phyloP scores from a whole-genome alignment of 2,113 vertebrate genomes.

The Mormyrus lacerda region DNA sequence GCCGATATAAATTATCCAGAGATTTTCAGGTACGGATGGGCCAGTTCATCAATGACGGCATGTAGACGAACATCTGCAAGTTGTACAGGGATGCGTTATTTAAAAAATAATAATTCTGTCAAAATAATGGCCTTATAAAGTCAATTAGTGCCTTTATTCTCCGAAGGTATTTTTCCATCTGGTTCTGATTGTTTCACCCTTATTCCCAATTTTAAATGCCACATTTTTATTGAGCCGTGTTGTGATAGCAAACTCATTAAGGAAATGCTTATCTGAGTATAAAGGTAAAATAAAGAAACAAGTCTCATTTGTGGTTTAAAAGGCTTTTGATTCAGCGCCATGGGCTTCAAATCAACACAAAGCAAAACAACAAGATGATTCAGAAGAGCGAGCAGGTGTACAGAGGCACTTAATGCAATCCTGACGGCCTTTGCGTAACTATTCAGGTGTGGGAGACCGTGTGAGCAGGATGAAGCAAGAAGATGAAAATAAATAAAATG shows the following conservation, averaged over 20 bases:
- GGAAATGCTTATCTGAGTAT: not conserved
- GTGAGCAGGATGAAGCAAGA: not conserved
- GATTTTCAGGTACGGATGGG: not conserved
- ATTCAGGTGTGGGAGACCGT: not conserved
- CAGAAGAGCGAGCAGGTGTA: not conserved
- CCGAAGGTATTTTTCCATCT: conserved; percentile 44
- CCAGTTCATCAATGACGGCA: not conserved
- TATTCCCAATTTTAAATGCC: conserved; percentile 39
- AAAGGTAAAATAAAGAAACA: conserved; percentile 8
- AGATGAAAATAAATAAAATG: not conserved
- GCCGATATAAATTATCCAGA: not conserved
- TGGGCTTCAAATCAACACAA: not conserved
- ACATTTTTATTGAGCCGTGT: conserved; percentile 9
- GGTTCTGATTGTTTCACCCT: conserved; percentile 46
- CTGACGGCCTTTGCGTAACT: not conserved
- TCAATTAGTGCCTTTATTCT: conserved; percentile 41
- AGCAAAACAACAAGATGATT: not conserved
- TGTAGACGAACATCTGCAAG: not conserved
- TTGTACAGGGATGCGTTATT: not conserved
- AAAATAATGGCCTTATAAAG: conserved; percentile 47
- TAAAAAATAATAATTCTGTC: conserved; percentile 30
- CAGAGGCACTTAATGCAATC: not conserved
- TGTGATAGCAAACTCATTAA: conserved; percentile 27
- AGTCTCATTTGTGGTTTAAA: not conserved
- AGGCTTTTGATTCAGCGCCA: not conserved